Base-by-base conservation (phyloP, 1,140 invertebrate genomes). In the Bactericera cockerelli region DNA sequence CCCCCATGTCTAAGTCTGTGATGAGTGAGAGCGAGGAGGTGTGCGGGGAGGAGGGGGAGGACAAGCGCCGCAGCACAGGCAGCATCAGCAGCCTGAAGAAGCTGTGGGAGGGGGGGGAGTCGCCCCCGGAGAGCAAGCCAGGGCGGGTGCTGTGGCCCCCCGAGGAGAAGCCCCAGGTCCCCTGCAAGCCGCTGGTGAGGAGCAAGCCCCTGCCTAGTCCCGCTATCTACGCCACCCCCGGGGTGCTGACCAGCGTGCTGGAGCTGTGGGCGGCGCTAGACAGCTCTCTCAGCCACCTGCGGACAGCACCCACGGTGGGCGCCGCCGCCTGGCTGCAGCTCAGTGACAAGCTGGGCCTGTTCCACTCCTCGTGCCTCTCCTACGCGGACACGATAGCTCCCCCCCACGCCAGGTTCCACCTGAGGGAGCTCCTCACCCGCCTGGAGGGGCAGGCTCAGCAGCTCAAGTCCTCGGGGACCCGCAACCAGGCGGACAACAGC, bases 61-160 rank as follows among this genome's bases (percentile, higher is more conserved):
- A 90, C 66, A 93, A 93, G 69, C 75, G 89, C n/a, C 82, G 86
- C 55, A 93, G 89, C 69, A 92, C 89, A 28, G 89, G 90, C 56
- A 92, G 89, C 72, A 93, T 95, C 67, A 91, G 83, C 69, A 93
- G 86, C 69, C 75, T 94, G 63, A 93, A 93, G 68, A 91, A 90
- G 71, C 72, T 94, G 24, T 94, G 91, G 91, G 91, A 92, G 72
- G 81, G 82, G 38, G 73, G 76, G 55, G 67, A 62, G 6, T 83
- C 81, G 69, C 83, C 83, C 0, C 21, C 75, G 68, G 59, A 75
- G 70, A 11, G 69, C 67, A 36, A 74, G 65, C 62, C 70, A 67
- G 53, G 74, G 1, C 73, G 76, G 61, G 65, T 73, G 3, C 81
- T 80, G 79, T 80, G 76, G 36, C 74, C 78, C 57, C 64, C 65